Evolutionary conservation across 2,888 invertebrate genomes (phyloP).

Genomic region (Spatulosminthurus flaviceps): DNA sequence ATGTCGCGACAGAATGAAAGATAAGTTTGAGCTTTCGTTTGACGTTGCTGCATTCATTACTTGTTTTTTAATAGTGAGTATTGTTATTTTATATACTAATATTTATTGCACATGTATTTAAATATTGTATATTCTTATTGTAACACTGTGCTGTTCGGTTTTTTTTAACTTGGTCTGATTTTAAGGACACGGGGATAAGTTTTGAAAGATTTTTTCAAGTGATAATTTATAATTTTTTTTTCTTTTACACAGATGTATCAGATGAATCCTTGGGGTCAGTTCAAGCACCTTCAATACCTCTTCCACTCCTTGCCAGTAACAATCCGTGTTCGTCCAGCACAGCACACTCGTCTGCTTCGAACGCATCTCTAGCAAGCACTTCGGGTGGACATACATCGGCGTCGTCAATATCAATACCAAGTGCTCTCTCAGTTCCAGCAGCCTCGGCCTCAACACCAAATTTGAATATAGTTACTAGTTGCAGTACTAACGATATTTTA

Average conservation of each 20-base stretch:
- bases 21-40: too few species aligned
- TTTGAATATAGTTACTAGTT: slow-evolving; percentile 31
- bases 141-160: too few species aligned
- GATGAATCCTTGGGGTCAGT: slow-evolving; percentile 55
- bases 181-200: too few species aligned
- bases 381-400: slow-evolving; percentile 38
- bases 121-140: too few species aligned
- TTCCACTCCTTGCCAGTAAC: slow-evolving; percentile 52
- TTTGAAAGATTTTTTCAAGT: too few species aligned
- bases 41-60: too few species aligned
- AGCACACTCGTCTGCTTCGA: slow-evolving; percentile 43
- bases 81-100: neutral
- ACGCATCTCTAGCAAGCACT: slow-evolving; percentile 43
- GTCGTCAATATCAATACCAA: slow-evolving; percentile 54
- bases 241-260: slow-evolving; percentile 53
- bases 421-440: slow-evolving; percentile 56
- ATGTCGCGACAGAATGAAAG: too few species aligned
- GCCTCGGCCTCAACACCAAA: slow-evolving; percentile 54
- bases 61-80: neutral
- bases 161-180: too few species aligned
- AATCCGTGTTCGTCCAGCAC: slow-evolving; percentile 36
- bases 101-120: too few species aligned
- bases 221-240: neutral
- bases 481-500: slow-evolving; percentile 32
- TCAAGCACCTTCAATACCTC: slow-evolving; percentile 62